phyloP scores from a whole-genome alignment of 2,888 invertebrate genomes.

The Sepiola atlantica region DNA sequence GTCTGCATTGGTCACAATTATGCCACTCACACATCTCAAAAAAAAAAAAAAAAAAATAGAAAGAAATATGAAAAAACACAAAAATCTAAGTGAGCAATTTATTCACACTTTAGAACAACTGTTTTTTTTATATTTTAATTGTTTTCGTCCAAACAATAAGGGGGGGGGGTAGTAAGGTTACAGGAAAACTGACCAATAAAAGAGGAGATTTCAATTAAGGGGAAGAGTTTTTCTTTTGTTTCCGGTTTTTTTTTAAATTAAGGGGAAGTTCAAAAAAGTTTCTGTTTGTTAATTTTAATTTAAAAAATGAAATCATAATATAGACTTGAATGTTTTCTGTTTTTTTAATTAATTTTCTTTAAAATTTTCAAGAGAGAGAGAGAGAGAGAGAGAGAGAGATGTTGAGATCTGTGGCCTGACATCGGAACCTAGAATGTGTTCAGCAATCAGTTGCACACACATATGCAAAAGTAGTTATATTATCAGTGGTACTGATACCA shows the following conservation, averaged over 20 bases:
- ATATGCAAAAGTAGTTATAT: not conserved
- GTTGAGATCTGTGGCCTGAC: constrained; percentile 45
- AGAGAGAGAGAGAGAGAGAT: constrained; percentile 38
- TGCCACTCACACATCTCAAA: not conserved
- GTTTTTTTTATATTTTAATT: not conserved
- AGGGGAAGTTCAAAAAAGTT: not conserved
- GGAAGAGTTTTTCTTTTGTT: not conserved
- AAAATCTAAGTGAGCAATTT: constrained; percentile 45
- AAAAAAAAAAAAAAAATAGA: not conserved
- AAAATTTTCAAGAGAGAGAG: no score
- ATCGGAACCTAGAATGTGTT: constrained; percentile 34
- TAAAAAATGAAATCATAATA: not conserved
- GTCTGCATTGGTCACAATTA: no score
- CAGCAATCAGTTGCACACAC: constrained; percentile 6
- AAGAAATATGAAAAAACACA: not conserved
- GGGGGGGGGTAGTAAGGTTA: not conserved
- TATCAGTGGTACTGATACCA: not conserved
- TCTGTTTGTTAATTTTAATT: not conserved
- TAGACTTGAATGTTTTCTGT: not conserved
- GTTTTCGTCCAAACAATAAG: not conserved
- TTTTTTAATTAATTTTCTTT: not conserved
- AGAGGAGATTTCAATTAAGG: constrained; percentile 36
- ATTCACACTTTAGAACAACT: constrained; percentile 46
- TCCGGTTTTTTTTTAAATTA: no score
- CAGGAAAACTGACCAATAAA: constrained; percentile 45